These are phyloP conservation scores for Chrysaora quinquecirrha DNA, from an alignment of 30 jellyfish, hydroid and myxozoan species.

Conservation along the genomic window DNA sequence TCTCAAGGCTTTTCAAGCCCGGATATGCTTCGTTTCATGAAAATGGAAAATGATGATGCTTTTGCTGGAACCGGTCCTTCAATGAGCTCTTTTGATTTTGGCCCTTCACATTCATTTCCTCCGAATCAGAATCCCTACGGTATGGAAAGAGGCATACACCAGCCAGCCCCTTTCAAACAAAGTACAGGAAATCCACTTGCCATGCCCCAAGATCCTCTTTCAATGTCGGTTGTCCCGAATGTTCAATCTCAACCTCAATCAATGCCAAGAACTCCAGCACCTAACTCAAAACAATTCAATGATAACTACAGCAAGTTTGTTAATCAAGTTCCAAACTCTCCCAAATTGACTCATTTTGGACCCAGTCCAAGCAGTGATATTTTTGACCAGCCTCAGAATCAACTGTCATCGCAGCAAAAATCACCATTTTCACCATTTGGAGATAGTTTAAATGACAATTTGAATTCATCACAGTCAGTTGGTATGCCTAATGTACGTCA, in stretches of 20 bases:
- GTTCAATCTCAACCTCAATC: slow-evolving; percentile 50
- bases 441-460: slow-evolving; percentile 27
- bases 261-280: slow-evolving; percentile 36
- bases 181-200: slow-evolving; percentile 50
- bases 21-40: slow-evolving; percentile 51
- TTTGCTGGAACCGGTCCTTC: slow-evolving; percentile 38
- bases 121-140: slow-evolving; percentile 59
- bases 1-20: slow-evolving; percentile 61
- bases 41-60: slow-evolving; percentile 45
- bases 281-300: slow-evolving; percentile 56
- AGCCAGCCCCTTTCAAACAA: slow-evolving; percentile 56
- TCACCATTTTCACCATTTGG: slow-evolving; percentile 76
- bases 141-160: slow-evolving; percentile 41
- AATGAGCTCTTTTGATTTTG: slow-evolving; percentile 51
- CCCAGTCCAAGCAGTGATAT: slow-evolving; percentile 82
- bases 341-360: slow-evolving; percentile 93
- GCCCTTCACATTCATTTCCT: slow-evolving; percentile 48
- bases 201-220: slow-evolving; percentile 40
- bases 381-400: slow-evolving; percentile 77
- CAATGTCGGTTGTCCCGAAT: slow-evolving; percentile 45
- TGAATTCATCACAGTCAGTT: slow-evolving; percentile 32
- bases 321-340: slow-evolving; percentile 79
- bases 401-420: slow-evolving; percentile 57
- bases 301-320: slow-evolving; percentile 44
- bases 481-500: slow-evolving; percentile 59